These are phyloP conservation scores for Falco cherrug DNA, from an alignment of 2,797 vertebrate genomes.

Conservation along the genomic window DNA sequence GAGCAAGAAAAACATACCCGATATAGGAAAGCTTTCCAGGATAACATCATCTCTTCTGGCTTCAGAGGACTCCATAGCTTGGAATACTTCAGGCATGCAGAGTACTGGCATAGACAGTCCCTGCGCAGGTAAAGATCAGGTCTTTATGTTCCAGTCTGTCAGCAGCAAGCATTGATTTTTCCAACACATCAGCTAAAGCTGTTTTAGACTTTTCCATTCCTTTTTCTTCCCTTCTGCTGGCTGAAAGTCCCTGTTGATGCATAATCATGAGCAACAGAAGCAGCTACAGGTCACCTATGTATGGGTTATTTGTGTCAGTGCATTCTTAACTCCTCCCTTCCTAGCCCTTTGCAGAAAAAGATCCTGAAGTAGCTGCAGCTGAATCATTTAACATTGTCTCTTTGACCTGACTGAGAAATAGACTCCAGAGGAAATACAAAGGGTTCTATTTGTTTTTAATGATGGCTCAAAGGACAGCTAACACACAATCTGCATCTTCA, in stretches of 20 bases:
- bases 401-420: not conserved
- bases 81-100: not conserved
- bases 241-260: not conserved
- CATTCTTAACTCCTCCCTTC: not conserved
- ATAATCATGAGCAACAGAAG: not conserved
- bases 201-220: not conserved
- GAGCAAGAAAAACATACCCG: not conserved
- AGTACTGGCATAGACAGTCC: not conserved
- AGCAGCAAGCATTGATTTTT: not conserved
- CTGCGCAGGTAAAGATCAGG: not conserved
- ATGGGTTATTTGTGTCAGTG: not conserved
- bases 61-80: not conserved
- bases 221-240: not conserved
- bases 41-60: not conserved
- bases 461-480: not conserved
- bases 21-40: not conserved
- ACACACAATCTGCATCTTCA: rapidly evolving
- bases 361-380: not conserved
- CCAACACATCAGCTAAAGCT: not conserved
- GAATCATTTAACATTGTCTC: not conserved
- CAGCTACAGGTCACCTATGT: not conserved
- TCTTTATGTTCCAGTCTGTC: not conserved
- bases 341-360: not conserved
- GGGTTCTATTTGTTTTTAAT: not conserved
- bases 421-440: not conserved